phyloP scores from a whole-genome alignment of 2,797 vertebrate species.

The Myotis vivesi region DNA sequence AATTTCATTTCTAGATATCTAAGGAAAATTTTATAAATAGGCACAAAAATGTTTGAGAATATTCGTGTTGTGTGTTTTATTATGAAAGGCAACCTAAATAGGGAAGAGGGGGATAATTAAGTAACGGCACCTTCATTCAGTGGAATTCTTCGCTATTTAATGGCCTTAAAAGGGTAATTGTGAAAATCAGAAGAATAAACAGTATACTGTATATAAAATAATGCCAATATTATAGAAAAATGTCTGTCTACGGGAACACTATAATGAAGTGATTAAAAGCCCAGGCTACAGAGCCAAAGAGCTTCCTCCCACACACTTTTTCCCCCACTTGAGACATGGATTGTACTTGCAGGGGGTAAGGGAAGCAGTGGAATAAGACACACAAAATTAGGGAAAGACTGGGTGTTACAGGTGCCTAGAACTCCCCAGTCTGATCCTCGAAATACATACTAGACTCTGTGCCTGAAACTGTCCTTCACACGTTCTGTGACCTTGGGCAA shows the following conservation, averaged over 20 bases:
- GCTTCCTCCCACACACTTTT: background rate
- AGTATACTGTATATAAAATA: background rate
- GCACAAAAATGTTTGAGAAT: background rate
- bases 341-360: background rate
- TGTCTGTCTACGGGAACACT: background rate
- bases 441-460: background rate
- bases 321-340: background rate
- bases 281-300: background rate
- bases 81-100: background rate
- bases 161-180: background rate
- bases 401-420: background rate
- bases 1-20: background rate
- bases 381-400: background rate
- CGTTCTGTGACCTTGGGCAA: background rate
- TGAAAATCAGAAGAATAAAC: constrained; percentile 37
- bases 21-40: background rate
- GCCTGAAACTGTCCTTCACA: background rate
- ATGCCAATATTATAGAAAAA: background rate
- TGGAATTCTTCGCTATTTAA: constrained; percentile 3
- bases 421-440: background rate
- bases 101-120: background rate
- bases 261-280: background rate
- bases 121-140: background rate
- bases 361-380: background rate
- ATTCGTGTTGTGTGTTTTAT: background rate